A percentile compares a stretch with the other conserved stretches of the same genome.
Evolutionary conservation across 2,888 invertebrate genomes (phyloP).

Genomic region (Aricia artaxerxes): DNA sequence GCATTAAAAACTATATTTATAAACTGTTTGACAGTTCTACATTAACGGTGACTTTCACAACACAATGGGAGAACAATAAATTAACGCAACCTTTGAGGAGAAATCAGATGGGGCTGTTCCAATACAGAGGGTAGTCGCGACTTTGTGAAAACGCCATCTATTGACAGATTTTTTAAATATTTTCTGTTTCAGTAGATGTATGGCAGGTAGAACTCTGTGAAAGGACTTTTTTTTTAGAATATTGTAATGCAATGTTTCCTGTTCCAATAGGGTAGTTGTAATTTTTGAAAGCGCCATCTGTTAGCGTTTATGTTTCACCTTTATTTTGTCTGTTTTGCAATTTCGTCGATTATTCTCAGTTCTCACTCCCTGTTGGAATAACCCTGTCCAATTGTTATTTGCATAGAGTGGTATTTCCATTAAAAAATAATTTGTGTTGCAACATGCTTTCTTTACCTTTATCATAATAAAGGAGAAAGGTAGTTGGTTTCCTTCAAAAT

Average conservation of each 20-base stretch:
- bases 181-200: too few relatives aligned
- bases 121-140: constrained; percentile 14
- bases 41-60: constrained; percentile 65
- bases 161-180: background rate
- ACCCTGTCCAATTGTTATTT: background rate
- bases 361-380: background rate
- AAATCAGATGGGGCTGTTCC: constrained; percentile 11
- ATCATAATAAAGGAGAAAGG: constrained; percentile 1
- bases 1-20: constrained; percentile 67
- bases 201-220: background rate
- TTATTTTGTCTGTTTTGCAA: background rate
- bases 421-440: constrained; percentile 23
- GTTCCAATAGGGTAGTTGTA: background rate
- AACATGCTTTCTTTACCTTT: constrained; percentile 22
- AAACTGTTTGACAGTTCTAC: constrained; percentile 71
- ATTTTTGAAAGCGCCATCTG: background rate
- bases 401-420: constrained; percentile 2
- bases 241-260: background rate
- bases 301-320: background rate
- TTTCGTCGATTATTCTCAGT: background rate
- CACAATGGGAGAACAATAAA: constrained; percentile 55
- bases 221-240: background rate
- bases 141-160: background rate
- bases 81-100: constrained; percentile 29
- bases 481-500: constrained; percentile 15